Evolutionary conservation across 2,113 vertebrate species (phyloP), one percentile per base, ranked within the genome.

Genomic region (Steatornis caripensis): DNA sequence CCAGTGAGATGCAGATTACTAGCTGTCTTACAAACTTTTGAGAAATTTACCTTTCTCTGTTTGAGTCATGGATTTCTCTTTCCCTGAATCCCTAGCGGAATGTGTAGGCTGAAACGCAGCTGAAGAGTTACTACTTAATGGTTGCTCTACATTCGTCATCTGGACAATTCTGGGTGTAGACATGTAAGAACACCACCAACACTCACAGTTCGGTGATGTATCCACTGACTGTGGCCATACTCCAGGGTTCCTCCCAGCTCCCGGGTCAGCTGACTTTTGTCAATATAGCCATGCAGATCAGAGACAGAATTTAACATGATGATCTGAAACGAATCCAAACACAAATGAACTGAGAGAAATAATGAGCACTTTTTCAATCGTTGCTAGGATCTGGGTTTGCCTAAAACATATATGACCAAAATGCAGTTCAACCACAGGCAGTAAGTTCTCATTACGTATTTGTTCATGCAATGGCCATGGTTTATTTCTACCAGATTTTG

Each of bases 261-360:
- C 71, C 95, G 98, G 1, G 99, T 99, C 96, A 99, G 98, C 95
- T 99, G 99, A 7, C 98, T 98, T 97, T 99, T 99, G 87, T 99
- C 99, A 86, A 99, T 98, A 87, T 99, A 99, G 80, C 98, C 97
- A 48, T 99, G 99, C 65, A 99, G 98, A 84, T 99, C 99, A 32
- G 99, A 98, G 82, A 99, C 96, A 27, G 99, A 99, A 96, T 99
- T 99, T 92, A 99, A 95, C 99, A 99, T 99, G 97, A 99, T 97
- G 61, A 99, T 99, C 99, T 99, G 96, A 70, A 98, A 96, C 0
- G 1, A 94, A 95, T 32, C 54, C 94, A 96, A 79, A 91, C 46
- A 92, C 39, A 66, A 66, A 27, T 0, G 10, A 16, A 62, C 80
- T 89, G 74, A 96, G 89, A 94, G 49, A 93, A 91, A 90, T 36